These are phyloP conservation scores for Myotis planiceps DNA, from an alignment of 2,797 vertebrate species.

Conservation along the genomic window DNA sequence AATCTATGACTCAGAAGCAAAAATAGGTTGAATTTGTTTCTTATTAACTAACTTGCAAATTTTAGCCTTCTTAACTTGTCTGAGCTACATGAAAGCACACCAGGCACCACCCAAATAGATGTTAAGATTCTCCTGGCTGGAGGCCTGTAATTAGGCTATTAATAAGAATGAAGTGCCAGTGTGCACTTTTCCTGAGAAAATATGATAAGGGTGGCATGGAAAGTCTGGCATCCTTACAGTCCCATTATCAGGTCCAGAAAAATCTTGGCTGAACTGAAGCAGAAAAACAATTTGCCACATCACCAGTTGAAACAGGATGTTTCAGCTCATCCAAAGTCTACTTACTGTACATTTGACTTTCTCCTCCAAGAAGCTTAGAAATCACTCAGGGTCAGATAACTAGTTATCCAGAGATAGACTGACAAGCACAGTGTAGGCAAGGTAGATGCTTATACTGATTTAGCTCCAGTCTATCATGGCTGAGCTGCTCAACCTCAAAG, in stretches of 20 bases:
- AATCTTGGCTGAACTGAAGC: constrained; percentile 79
- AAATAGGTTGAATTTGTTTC: constrained; percentile 34
- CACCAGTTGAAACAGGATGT: constrained; percentile 74
- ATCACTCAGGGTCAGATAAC: constrained; percentile 54
- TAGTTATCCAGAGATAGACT: constrained; percentile 45
- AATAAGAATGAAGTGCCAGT: constrained; percentile 58
- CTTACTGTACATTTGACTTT: constrained; percentile 57
- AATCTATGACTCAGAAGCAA: neutral
- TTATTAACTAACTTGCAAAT: constrained; percentile 43
- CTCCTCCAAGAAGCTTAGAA: constrained; percentile 57
- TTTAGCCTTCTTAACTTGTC: constrained; percentile 40
- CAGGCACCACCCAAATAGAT: constrained; percentile 19
- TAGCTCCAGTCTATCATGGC: neutral
- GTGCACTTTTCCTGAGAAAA: constrained; percentile 70
- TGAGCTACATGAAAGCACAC: constrained; percentile 12
- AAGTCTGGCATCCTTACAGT: constrained; percentile 69
- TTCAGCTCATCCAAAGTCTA: constrained; percentile 67
- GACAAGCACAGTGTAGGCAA: constrained; percentile 28
- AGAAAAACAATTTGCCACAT: constrained; percentile 83
- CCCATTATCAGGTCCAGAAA: constrained; percentile 72
- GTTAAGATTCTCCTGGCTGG: constrained; percentile 32
- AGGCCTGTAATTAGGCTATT: constrained; percentile 51
- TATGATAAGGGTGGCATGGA: constrained; percentile 55
- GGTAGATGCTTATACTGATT: constrained; percentile 62
- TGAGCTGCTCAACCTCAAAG: neutral